Base-by-base conservation (phyloP, 35 echinoderm and acorn worm genomes). In the Anneissia japonica region DNA sequence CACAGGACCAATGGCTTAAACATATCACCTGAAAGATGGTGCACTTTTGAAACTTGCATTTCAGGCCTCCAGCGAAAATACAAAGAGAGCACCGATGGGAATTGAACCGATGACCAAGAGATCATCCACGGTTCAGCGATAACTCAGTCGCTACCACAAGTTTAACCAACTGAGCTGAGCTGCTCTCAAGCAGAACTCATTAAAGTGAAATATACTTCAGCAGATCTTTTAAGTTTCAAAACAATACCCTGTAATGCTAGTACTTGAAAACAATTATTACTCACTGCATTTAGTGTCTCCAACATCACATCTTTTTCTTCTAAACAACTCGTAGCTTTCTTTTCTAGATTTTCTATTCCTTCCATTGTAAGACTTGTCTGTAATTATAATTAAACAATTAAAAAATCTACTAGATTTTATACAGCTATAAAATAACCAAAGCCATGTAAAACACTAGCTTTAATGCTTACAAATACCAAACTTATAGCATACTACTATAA, bases 251-350 rank as follows among this genome's bases (percentile, higher is more conserved):
- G n/a, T n/a, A n/a, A n/a, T n/a, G n/a, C n/a, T n/a, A n/a, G n/a
- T n/a, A n/a, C n/a, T n/a, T n/a, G n/a, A n/a, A n/a, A n/a, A n/a
- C n/a, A n/a, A n/a, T n/a, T n/a, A 4, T 9, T 74, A 30, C 38
- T 89, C 41, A 91, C 89, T 77, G 45, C 72, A n/a, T 75, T 86
- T 51, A 91, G 74, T 40, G 83, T 86, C 80, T 91, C 75, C 38
- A 91, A 51, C 39, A 84, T 85, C 34, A 41, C 85, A 26, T 91
- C 83, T 74, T 84, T 86, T 74, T 91, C 89, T 74, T 79, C 77
- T 32, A 91, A 73, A 30, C 74, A 83, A 41, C 83, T 86, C 9
- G 89, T 91, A 38, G 77, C 77, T 80, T 83, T 90, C 3, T 85
- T 85, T 39, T 91, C 89, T 31, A 91, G 56, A 35, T 79, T 77